Conservation (phyloP, 2,113 vertebrate genomes). For the Nicator chloris region DNA sequence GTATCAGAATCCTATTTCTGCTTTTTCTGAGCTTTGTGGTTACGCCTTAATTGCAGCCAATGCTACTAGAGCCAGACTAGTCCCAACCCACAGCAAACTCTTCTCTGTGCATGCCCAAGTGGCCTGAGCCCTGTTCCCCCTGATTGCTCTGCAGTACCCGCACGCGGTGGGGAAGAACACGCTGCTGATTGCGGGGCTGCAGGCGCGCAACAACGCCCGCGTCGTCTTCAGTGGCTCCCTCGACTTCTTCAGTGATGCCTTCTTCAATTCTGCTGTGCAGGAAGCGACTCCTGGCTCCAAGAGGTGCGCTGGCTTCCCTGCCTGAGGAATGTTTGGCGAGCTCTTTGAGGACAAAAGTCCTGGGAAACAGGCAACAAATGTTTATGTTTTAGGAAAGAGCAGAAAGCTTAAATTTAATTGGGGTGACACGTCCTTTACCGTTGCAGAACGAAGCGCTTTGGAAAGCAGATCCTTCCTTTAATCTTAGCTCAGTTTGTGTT, state of each 20-base stretch:
- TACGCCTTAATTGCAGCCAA: background rate
- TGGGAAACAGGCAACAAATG: background rate
- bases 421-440: accelerated
- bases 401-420: background rate
- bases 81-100: no score
- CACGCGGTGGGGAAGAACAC: conserved; percentile 97
- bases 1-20: background rate
- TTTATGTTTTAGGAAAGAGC: background rate
- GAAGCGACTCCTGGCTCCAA: conserved; percentile 85
- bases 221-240: conserved; percentile 95
- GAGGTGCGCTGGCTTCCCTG: conserved; percentile 63
- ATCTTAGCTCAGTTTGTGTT: no score
- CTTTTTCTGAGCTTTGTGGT: background rate
- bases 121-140: accelerated
- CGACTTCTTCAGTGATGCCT: conserved; percentile 95
- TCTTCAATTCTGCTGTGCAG: conserved; percentile 93
- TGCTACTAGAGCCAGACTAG: background rate
- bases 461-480: background rate
- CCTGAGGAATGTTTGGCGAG: accelerated
- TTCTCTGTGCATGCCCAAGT: accelerated
- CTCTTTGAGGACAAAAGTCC: background rate
- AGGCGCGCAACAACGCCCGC: conserved; percentile 95
- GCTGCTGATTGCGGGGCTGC: conserved; percentile 92
- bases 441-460: accelerated
- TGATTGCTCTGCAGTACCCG: conserved; percentile 76